Percentiles rank a stretch among this genome's conserved stretches.
phyloP scores from a whole-genome alignment of 2,888 invertebrate species.

The Pandemis cinnamomeana region DNA sequence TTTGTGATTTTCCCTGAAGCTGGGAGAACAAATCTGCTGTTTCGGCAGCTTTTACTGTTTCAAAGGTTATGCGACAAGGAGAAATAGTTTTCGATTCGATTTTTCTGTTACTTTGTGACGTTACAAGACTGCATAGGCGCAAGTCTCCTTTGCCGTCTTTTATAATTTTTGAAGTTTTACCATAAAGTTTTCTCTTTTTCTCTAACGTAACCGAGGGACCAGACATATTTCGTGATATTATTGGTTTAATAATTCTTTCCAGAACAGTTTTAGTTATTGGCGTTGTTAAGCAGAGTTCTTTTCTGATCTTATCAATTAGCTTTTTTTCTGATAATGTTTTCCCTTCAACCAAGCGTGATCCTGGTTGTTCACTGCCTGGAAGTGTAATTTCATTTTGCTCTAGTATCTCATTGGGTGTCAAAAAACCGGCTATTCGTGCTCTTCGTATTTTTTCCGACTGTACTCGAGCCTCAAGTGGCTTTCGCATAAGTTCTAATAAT shows the following conservation, averaged over 20 bases:
- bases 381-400: neutral
- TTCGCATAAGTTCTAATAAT: constrained; percentile 51
- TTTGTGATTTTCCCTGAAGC: constrained; percentile 27
- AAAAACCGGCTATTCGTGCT: neutral
- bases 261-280: neutral
- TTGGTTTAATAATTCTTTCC: neutral
- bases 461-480: constrained; percentile 7
- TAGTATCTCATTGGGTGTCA: neutral
- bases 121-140: neutral
- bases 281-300: neutral
- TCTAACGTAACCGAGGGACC: neutral
- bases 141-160: constrained; percentile 1
- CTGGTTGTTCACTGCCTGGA: neutral
- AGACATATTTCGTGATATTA: neutral
- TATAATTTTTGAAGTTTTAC: neutral
- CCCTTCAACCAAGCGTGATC: neutral
- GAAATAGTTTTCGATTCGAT: neutral
- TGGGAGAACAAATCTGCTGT: neutral
- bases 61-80: neutral
- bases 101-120: neutral
- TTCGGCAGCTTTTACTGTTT: neutral
- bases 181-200: neutral
- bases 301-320: constrained; percentile 11
- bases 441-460: neutral
- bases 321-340: constrained; percentile 7